Evolutionary conservation across 2,113 vertebrate genomes (phyloP), one percentile per base, ranked within the genome.

Genomic region (Mirza zaza): DNA sequence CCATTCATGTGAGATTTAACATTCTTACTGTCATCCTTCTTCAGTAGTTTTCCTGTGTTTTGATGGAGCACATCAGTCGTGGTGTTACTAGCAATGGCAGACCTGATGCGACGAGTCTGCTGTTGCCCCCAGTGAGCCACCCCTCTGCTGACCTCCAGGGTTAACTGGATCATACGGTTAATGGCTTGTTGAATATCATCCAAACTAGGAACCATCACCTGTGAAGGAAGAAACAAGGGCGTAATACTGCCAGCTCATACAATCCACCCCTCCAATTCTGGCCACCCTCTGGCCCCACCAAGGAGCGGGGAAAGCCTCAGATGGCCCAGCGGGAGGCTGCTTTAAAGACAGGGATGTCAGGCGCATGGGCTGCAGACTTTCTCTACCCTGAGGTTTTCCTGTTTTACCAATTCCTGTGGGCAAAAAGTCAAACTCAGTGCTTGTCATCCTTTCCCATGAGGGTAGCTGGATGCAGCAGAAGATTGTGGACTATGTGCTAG

Each of bases 141-240:
- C 70, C 98, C 98, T 90, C 98, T 98, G 98, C 95, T 99, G 87
- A 99, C 99, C 97, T 99, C 99, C 97, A 99, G 45, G 23, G 98
- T 98, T 95, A 99, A 96, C 8, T 99, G 97, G 65, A 98, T 98
- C 95, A 99, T 95, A 6, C 88, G 98, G 95, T 98, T 99, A 85
- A 99, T 98, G 80, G 98, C 98, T 29, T 99, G 98, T 81, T 99
- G 99, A 90, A 99, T 98, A 82, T 99, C 98, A 13, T 99, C 99
- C 88, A 99, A 97, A 96, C 98, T 99, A 55, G 99, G 99, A 90
- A 98, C 90, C 65, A 99, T 99, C 2, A 99, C 98, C 99, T 99
- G 86, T 70, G 57, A n/a, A 97, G 97, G 96, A 32, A 98, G 21
- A 50, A 92, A 68, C 20, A 23, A 36, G 21, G 8, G 21, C 1